Conservation (phyloP, 2,113 vertebrate genomes). For the Oplegnathus fasciatus region DNA sequence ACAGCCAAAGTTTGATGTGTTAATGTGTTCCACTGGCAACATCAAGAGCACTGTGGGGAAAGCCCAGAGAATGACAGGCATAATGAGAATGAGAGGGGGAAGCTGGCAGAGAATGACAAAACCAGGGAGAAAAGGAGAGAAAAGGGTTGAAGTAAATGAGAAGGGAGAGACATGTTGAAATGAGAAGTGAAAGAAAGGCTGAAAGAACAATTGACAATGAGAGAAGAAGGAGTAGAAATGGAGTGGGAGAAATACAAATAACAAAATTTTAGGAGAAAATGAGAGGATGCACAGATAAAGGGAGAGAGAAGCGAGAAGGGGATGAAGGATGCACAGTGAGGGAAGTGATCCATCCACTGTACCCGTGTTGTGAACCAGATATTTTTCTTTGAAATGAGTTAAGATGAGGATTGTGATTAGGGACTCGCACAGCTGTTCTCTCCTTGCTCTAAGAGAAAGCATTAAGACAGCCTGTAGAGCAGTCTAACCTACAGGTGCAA, state of each 20-base stretch:
- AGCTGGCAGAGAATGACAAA: slow-evolving; percentile 18
- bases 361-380: slow-evolving; percentile 14
- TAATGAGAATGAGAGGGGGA: slow-evolving; percentile 34
- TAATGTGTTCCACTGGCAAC: slow-evolving; percentile 61
- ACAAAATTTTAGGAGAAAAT: slow-evolving; percentile 1
- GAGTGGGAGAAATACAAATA: background rate
- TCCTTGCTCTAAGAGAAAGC: slow-evolving; percentile 1
- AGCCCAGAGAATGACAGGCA: slow-evolving; percentile 42
- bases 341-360: slow-evolving; percentile 5
- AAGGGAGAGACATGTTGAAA: slow-evolving; percentile 1
- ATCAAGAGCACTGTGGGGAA: slow-evolving; percentile 56
- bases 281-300: background rate
- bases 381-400: slow-evolving; percentile 36
- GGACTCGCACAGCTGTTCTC: slow-evolving; percentile 17
- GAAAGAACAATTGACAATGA: background rate
- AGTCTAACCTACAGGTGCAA: slow-evolving; percentile 31
- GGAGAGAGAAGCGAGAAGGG: background rate
- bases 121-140: background rate
- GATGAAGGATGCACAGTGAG: background rate
- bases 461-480: background rate
- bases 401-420: slow-evolving; percentile 28
- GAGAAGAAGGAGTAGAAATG: background rate
- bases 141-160: background rate
- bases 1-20: slow-evolving; percentile 69
- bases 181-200: background rate